Percentiles rank a stretch among this genome's conserved stretches.
Conservation (phyloP, 2,797 vertebrate species). For the Ctenosaura bakeri region DNA sequence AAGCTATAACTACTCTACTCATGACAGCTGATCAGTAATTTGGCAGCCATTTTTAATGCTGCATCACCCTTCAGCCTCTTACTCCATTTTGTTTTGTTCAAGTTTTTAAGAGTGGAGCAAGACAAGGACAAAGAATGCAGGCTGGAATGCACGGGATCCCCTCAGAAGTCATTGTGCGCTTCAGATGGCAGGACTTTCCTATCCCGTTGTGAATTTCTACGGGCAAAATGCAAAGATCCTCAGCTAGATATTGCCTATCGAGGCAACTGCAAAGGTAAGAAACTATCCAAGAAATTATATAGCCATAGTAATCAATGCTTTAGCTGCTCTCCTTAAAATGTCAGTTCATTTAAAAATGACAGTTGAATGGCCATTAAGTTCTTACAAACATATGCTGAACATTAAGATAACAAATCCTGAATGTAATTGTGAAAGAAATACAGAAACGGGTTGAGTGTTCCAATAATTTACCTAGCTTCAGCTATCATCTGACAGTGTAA, state of each 20-base stretch:
- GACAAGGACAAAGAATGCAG: constrained; percentile 93
- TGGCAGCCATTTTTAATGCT: background rate
- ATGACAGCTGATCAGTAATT: background rate
- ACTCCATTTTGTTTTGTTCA: constrained; percentile 17
- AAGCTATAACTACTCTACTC: background rate
- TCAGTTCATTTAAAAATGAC: background rate
- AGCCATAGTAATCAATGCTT: background rate
- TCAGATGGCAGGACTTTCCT: constrained; percentile 96
- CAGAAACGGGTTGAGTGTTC: background rate
- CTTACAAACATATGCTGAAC: background rate
- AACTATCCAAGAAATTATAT: background rate
- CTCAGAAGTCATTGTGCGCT: constrained; percentile 92
- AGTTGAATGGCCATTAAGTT: background rate
- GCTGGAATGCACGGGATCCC: constrained; percentile 87
- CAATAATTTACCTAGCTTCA: background rate
- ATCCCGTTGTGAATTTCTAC: constrained; percentile 94
- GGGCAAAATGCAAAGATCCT: constrained; percentile 97
- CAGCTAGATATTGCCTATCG: constrained; percentile 91
- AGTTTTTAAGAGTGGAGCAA: constrained; percentile 97
- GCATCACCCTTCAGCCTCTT: constrained; percentile 13
- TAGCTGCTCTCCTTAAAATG: constrained; percentile 12
- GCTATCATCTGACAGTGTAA: background rate
- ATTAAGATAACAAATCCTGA: background rate
- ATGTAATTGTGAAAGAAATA: background rate
- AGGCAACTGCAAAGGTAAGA: constrained; percentile 95